phyloP scores from a whole-genome alignment of 2,113 vertebrate species.

The Hippocampus zosterae region DNA sequence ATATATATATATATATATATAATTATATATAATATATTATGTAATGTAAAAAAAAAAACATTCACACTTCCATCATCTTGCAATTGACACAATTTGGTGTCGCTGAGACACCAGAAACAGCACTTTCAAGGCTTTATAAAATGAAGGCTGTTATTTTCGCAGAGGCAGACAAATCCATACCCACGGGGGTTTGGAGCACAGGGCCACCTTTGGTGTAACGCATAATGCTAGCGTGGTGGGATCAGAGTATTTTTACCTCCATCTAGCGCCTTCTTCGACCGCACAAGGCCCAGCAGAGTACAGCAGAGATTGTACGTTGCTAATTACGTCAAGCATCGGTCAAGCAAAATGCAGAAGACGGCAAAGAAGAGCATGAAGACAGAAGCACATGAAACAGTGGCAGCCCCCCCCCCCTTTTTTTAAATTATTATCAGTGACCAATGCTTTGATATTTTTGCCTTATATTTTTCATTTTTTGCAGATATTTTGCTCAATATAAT shows the following conservation, averaged over 20 bases:
- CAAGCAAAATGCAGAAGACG: neutral
- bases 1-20: no score
- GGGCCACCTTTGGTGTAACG: slow-evolving; percentile 36
- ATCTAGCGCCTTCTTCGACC: neutral
- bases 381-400: no score
- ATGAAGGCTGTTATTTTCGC: slow-evolving; percentile 55
- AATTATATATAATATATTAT: no score
- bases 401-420: no score
- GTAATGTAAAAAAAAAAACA: neutral
- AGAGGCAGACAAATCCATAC: slow-evolving; percentile 50
- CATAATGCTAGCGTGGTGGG: slow-evolving; percentile 42
- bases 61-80: slow-evolving; percentile 7
- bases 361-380: no score
- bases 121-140: slow-evolving; percentile 12
- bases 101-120: slow-evolving; percentile 26
- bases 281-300: neutral
- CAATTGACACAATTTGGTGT: slow-evolving; percentile 39
- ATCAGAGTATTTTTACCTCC: slow-evolving; percentile 47
- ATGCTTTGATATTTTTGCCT: no score
- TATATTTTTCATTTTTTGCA: no score
- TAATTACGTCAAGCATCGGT: neutral
- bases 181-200: slow-evolving; percentile 22
- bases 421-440: no score
- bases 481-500: no score
- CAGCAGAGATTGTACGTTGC: neutral